Base-by-base conservation (phyloP, 1,140 invertebrate genomes). In the Drosophila neocordata region DNA sequence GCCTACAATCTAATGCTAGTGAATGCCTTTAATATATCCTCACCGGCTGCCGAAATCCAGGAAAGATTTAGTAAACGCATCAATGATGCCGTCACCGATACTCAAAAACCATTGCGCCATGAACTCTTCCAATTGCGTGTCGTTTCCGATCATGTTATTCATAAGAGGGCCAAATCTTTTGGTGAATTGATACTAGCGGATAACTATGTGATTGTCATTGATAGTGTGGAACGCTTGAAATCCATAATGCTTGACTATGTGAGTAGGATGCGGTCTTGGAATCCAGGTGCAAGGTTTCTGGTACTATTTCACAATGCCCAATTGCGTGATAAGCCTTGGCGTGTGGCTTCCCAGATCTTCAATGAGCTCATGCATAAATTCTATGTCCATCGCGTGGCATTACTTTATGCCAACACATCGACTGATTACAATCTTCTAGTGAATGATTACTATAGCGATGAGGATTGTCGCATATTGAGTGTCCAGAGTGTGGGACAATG, bases 361-460 rank as follows among this genome's bases (percentile, higher is more conserved):
- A 67, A 60, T 1, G 70, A 73, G 7, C 52, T 91, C 0, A 79
- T 89, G 61, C 15, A 67, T 0, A 64, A 61, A 1, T 90, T 77
- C 44, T 90, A 91, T 56, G 83, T 88, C n/a, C 77, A 90, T 22
- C 89, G 87, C 4, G 87, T 90, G 13, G 90, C 79, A 0, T n/a
- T 92, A n/a, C 24, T 91, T 0, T 91, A 73, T 52, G 79, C 90
- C 52, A 71, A 65, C 34, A 44, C 70, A 1, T 44, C 70, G 6
- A 71, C 51, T 15, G 51, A 77, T 7, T 92, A 92, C 51, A 77
- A 90, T 5, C 69, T 91, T 0, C 66, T 75, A 34, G 79, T 89
- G 0, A 81, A 90, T 52, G 90, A 92, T 27, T 89, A 92, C 55
- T 92, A 89, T 71, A 85, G 79, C 65, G 80, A 81, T 12, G 64